Percentiles rank a stretch among this genome's conserved stretches.
These are phyloP conservation scores for Nycticebus coucang DNA, from an alignment of 2,113 vertebrate genomes.

Conservation along the genomic window DNA sequence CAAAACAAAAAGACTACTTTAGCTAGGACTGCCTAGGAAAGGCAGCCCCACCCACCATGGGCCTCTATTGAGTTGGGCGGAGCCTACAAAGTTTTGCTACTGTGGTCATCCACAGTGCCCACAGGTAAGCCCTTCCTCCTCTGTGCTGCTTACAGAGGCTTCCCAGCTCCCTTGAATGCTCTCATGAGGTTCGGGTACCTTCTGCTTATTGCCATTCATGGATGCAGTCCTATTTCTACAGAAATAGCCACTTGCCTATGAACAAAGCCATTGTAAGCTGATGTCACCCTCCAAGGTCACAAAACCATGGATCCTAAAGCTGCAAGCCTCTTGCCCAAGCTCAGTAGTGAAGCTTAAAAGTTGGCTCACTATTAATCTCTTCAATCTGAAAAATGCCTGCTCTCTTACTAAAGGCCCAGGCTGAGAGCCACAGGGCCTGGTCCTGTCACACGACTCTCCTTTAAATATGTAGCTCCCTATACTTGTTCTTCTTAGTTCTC, in stretches of 20 bases:
- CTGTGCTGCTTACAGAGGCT: not conserved
- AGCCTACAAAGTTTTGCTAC: not conserved
- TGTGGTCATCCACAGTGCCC: not conserved
- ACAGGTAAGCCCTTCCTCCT: not conserved
- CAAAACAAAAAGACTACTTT: too few species aligned
- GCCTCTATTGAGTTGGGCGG: not conserved
- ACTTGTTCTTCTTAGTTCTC: not conserved
- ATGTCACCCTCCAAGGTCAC: not conserved
- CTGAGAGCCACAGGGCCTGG: not conserved
- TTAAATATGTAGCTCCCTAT: not conserved
- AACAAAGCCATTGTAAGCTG: not conserved
- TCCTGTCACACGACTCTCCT: not conserved
- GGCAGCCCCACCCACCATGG: too few species aligned
- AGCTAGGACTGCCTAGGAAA: not conserved
- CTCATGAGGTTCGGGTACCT: not conserved
- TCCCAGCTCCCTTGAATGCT: not conserved
- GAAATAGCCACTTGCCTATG: not conserved
- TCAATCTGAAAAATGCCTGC: not conserved
- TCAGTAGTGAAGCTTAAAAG: not conserved
- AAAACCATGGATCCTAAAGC: not conserved
- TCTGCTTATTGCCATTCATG: not conserved
- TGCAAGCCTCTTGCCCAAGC: not conserved
- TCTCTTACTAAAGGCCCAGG: not conserved
- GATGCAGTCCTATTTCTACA: not conserved
- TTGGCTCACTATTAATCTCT: not conserved